These are phyloP conservation scores for Sus cebifrons DNA, from an alignment of 2,797 vertebrate species.

Conservation along the genomic window DNA sequence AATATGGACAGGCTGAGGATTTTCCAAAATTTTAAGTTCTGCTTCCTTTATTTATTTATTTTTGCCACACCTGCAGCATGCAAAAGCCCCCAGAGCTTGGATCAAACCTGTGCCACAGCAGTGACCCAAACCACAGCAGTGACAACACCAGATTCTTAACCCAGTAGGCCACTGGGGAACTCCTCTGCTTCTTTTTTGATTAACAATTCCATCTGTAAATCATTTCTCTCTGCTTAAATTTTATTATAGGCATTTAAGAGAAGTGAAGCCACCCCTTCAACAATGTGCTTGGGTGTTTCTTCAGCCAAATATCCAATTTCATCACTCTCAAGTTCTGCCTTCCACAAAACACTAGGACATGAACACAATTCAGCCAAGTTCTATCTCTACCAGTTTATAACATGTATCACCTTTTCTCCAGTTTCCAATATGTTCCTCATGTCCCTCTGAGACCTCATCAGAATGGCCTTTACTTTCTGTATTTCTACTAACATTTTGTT, in stretches of 20 bases:
- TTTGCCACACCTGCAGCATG: too few species aligned
- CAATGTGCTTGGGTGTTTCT: not conserved
- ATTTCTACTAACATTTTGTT: not conserved
- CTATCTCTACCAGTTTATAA: too few species aligned
- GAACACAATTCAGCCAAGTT: too few species aligned
- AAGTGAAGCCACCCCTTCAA: not conserved
- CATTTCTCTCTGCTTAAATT: not conserved
- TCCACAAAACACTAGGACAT: too few species aligned
- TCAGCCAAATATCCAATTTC: not conserved
- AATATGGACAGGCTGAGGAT: not conserved
- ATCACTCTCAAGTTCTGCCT: too few species aligned
- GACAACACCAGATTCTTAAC: too few species aligned
- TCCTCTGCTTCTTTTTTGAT: not conserved
- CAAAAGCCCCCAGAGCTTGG: too few species aligned
- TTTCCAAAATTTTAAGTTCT: not conserved
- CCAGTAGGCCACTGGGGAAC: too few species aligned
- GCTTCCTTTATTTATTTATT: not conserved
- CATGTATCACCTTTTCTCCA: not conserved
- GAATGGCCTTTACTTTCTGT: not conserved
- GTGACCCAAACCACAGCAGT: too few species aligned
- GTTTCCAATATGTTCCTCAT: not conserved
- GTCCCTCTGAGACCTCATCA: conserved; percentile 1
- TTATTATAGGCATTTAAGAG: not conserved
- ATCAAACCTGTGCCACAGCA: too few species aligned
- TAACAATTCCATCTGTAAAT: not conserved